phyloP scores from a whole-genome alignment of 2,888 invertebrate species.

The Siphlonurus alternatus region DNA sequence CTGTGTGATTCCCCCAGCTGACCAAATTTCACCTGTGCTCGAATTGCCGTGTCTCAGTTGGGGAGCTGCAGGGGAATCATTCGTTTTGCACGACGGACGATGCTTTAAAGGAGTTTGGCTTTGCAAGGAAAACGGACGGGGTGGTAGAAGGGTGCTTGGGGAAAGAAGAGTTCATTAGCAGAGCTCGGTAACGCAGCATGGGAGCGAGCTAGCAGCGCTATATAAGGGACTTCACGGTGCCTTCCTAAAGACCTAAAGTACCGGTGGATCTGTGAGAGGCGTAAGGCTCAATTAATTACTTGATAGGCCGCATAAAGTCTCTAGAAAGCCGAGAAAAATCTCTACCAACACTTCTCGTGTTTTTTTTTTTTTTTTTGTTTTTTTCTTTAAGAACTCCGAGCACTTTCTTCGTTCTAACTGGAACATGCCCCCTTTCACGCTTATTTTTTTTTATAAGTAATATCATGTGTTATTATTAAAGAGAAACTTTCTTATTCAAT shows the following conservation, averaged over 20 bases:
- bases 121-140: no score
- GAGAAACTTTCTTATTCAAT: no score
- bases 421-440: no score
- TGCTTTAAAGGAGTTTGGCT: no score
- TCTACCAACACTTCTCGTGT: background rate
- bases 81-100: no score
- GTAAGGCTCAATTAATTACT: background rate
- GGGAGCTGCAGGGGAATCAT: no score
- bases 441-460: no score
- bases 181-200: background rate
- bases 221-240: background rate
- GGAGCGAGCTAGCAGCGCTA: background rate
- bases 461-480: no score
- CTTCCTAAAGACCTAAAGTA: background rate
- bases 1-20: no score
- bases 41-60: no score
- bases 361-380: background rate
- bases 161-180: background rate
- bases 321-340: background rate
- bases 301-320: background rate
- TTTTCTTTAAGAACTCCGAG: background rate
- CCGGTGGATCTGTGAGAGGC: background rate
- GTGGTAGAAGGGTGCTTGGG: no score
- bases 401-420: background rate
- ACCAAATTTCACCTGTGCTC: no score